Evolutionary conservation across 2,888 invertebrate genomes (phyloP), one percentile per base, ranked within the genome.

Genomic region (Rutpela maculata): DNA sequence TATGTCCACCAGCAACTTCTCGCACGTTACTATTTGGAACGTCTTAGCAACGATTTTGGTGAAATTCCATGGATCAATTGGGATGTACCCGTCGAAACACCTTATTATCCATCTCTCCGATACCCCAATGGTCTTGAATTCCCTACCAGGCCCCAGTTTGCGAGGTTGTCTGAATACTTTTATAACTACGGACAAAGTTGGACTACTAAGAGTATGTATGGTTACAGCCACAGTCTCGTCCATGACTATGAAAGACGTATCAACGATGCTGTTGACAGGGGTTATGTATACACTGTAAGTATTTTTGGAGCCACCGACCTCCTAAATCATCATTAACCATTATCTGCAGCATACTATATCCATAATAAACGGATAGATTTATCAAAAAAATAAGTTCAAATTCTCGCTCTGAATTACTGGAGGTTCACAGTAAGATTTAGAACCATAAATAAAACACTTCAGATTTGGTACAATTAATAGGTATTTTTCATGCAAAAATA

Each of bases 11-110:
- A 94, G 85, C 94, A 95, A 88, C 84, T 95, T 12, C 84, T 95
- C 80, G 91, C 94, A 77, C 93, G 93, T 82, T 95, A 95, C 89
- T 94, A 95, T 86, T 91, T 95, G 90, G 95, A 95, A 87, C 93
- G 95, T 88, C 89, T 95, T 75, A 93, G 94, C 10, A 93, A 94
- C 85, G 93, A 93, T 79, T 90, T 94, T 63, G 92, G 93, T n/a
- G 93, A 94, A 79, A 93, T 95, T 79, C 90, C 92, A 38, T 90
- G 91, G 2, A 90, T 94, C 76, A 90, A 92, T 17, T 91, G 91
- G 84, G 89, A 91, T 75, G 87, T 88, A 62, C 88, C 91, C 69
- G 84, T 94, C 68, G 88, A 92, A 80, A 90, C 92, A 76, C 94
- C 94, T 10, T 95, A 92, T 89, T 91, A 92, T 63, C 92, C 95